A percentile compares a stretch with the other conserved stretches of the same genome.
Evolutionary conservation across 2,113 vertebrate genomes (phyloP).

Genomic region (Herpetotheres cachinnans): DNA sequence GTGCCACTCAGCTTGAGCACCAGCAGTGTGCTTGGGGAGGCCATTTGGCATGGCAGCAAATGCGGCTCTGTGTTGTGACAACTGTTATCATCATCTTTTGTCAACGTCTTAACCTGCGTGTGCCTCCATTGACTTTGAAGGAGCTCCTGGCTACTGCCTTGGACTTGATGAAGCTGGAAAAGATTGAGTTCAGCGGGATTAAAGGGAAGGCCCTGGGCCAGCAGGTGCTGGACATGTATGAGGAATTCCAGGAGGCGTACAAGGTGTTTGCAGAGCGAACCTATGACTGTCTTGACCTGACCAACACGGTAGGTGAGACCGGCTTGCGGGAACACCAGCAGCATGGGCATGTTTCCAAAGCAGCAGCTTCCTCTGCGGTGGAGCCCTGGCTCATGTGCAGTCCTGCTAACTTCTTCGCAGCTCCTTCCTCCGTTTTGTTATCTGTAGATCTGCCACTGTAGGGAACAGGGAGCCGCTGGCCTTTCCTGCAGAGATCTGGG

Average conservation of each 20-base stretch:
- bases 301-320: slow-evolving; percentile 72
- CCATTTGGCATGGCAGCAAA: neutral
- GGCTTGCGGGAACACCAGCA: neutral
- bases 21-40: fast-evolving
- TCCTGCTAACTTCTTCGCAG: neutral
- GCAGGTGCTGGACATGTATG: slow-evolving; percentile 77
- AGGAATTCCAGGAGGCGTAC: slow-evolving; percentile 80
- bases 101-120: neutral
- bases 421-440: neutral
- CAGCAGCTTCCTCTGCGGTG: neutral
- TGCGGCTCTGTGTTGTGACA: neutral
- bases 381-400: neutral
- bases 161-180: slow-evolving; percentile 87
- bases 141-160: slow-evolving; percentile 78
- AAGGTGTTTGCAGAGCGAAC: slow-evolving; percentile 78
- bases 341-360: neutral
- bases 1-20: neutral
- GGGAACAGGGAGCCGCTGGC: neutral
- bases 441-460: neutral
- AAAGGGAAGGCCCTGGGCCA: slow-evolving; percentile 80
- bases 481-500: neutral
- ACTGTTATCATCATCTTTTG: neutral
- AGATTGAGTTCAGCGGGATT: slow-evolving; percentile 86
- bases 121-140: slow-evolving; percentile 62
- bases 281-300: slow-evolving; percentile 81